Conservation (phyloP, 2,888 invertebrate genomes). For the Athalia rosae region DNA sequence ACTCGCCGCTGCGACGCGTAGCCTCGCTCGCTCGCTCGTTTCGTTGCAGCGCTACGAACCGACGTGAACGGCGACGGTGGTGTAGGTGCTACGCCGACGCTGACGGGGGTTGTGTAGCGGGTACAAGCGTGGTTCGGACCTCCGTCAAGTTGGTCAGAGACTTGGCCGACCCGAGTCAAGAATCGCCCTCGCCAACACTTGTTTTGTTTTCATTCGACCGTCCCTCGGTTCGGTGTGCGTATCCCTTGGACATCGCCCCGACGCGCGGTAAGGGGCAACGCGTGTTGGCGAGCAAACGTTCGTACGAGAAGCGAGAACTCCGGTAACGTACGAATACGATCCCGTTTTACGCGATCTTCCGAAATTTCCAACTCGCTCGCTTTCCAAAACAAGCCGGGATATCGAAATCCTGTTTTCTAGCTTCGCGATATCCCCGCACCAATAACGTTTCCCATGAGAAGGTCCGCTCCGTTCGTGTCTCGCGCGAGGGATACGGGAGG, state of each 20-base stretch:
- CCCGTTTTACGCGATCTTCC: conserved; percentile 28
- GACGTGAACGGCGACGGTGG: conserved; percentile 52
- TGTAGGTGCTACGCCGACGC: conserved; percentile 50
- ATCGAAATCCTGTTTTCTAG: conserved; percentile 22
- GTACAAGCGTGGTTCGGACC: conserved; percentile 53
- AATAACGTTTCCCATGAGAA: conserved; percentile 18
- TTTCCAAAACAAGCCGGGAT: conserved; percentile 25
- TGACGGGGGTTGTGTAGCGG: conserved; percentile 50
- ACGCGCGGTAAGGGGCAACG: background rate
- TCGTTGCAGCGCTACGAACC: conserved; percentile 40
- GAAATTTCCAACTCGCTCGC: no score
- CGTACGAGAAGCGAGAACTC: conserved; percentile 17
- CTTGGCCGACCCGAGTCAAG: conserved; percentile 58
- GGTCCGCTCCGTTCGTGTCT: conserved; percentile 15
- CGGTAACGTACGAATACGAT: background rate
- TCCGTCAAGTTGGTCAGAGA: conserved; percentile 62
- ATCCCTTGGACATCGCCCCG: conserved; percentile 16
- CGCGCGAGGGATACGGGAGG: background rate
- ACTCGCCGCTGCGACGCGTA: conserved; percentile 48
- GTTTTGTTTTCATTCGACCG: conserved; percentile 47
- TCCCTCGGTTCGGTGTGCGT: background rate
- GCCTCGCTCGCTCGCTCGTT: conserved; percentile 34
- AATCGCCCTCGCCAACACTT: conserved; percentile 52
- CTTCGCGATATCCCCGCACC: background rate
- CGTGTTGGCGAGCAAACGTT: conserved; percentile 15